Percentiles rank a stretch among this genome's conserved stretches.
Conservation (phyloP, 2,113 vertebrate species). For the Chitala chitala region DNA sequence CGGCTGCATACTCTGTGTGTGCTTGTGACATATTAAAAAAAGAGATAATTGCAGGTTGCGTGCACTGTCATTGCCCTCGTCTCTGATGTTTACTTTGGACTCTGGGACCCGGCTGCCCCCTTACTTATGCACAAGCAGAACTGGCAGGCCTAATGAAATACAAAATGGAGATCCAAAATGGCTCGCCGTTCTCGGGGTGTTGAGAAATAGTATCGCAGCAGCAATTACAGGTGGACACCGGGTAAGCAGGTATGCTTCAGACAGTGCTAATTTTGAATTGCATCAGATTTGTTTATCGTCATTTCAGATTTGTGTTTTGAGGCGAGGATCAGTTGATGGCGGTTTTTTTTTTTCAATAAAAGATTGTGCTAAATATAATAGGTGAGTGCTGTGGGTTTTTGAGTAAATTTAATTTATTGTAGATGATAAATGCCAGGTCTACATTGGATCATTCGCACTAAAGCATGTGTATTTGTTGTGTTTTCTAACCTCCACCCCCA, state of each 20-base stretch:
- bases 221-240: background rate
- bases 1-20: conserved; percentile 8
- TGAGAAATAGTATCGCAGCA: no score
- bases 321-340: background rate
- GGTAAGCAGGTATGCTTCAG: background rate
- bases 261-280: background rate
- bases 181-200: background rate
- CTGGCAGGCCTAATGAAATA: background rate
- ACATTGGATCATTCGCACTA: background rate
- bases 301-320: background rate
- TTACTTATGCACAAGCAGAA: background rate
- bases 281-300: background rate
- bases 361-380: background rate
- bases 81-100: conserved; percentile 10
- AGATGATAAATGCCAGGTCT: background rate
- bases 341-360: background rate
- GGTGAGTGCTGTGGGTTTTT: background rate
- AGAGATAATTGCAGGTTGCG: conserved; percentile 60
- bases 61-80: conserved; percentile 50
- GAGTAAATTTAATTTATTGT: background rate
- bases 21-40: conserved; percentile 35
- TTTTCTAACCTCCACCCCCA: background rate
- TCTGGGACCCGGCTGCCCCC: background rate
- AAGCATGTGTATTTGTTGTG: conserved; percentile 7
- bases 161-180: background rate